phyloP scores from a whole-genome alignment of 1,140 invertebrate species.

The Drosophila parabipectinata region DNA sequence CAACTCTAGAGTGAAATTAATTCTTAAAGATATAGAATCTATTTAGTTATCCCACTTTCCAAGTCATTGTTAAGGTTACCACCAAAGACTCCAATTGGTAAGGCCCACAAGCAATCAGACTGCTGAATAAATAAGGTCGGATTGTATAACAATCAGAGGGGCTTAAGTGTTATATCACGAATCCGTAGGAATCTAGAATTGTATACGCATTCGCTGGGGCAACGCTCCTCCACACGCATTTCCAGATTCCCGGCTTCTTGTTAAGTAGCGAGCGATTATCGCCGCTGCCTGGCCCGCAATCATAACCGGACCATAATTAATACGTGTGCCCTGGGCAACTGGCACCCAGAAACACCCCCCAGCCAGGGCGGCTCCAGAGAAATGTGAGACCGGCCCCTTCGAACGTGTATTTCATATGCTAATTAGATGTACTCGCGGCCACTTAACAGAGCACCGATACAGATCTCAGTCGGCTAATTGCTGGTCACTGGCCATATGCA shows the following conservation, averaged over 20 bases:
- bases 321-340: conserved; percentile 37
- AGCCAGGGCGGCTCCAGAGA: conserved; percentile 22
- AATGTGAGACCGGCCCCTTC: conserved; percentile 17
- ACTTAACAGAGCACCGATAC: conserved; percentile 52
- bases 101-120: neutral
- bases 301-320: conserved; percentile 43
- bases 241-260: conserved; percentile 31
- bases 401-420: conserved; percentile 54
- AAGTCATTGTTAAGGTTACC: neutral
- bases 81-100: neutral
- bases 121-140: neutral
- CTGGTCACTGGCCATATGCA: conserved; percentile 63
- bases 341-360: conserved; percentile 42
- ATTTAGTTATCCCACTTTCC: no score
- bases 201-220: neutral
- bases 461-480: conserved; percentile 64
- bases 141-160: conserved; percentile 22
- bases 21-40: no score
- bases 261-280: conserved; percentile 47
- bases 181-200: neutral
- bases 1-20: neutral
- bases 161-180: conserved; percentile 30
- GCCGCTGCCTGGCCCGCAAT: conserved; percentile 36
- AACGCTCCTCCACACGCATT: conserved; percentile 9
- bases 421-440: conserved; percentile 59